phyloP scores from a whole-genome alignment of 2,888 invertebrate genomes.

The Elgonia sp. region DNA sequence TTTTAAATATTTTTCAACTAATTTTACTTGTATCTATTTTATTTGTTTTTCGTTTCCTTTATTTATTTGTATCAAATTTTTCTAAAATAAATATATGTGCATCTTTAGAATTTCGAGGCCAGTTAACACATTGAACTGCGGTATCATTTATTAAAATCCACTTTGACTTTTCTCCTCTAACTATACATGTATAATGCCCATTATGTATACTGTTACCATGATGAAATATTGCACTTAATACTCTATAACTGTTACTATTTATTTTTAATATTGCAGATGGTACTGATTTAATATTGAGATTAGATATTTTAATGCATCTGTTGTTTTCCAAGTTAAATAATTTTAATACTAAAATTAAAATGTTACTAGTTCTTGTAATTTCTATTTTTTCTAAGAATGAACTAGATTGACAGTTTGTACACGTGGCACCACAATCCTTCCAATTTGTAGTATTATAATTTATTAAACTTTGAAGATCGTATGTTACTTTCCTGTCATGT shows the following conservation, averaged over 20 bases:
- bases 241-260: conserved; percentile 26
- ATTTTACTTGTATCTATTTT: too few species aligned
- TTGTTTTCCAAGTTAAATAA: conserved; percentile 24
- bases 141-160: conserved; percentile 27
- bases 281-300: conserved; percentile 32
- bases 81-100: conserved; percentile 28
- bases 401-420: conserved; percentile 9
- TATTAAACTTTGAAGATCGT: conserved; percentile 33
- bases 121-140: not conserved
- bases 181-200: too few species aligned
- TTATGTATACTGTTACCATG: conserved; percentile 10
- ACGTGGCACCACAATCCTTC: not conserved
- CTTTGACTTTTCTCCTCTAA: conserved; percentile 3
- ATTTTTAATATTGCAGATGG: conserved; percentile 10
- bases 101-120: conserved; percentile 22
- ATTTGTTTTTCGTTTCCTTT: too few species aligned
- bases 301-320: not conserved
- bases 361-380: not conserved
- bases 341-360: conserved; percentile 32
- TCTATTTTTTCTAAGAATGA: conserved; percentile 7
- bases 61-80: too few species aligned
- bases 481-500: conserved; percentile 23
- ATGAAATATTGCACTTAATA: conserved; percentile 41
- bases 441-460: conserved; percentile 23
- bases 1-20: too few species aligned